Evolutionary conservation across 2,888 invertebrate genomes (phyloP), one percentile per base, ranked within the genome.

Genomic region (Ditula angustiorana): DNA sequence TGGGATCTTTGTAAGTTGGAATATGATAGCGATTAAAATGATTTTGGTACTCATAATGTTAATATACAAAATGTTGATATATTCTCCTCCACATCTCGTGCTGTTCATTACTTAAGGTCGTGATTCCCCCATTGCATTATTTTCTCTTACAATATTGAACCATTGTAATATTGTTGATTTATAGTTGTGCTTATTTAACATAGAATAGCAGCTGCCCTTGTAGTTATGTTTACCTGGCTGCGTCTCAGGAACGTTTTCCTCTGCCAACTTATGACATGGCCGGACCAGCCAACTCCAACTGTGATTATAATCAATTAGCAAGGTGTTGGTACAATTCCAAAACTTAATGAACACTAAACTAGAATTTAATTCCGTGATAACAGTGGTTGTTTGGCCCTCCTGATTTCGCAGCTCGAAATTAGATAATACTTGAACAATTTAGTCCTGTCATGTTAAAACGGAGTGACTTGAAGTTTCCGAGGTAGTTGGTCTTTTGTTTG

Each of bases 301-400:
- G 52, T 46, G 58, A 64, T 53, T 64, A 58, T 53, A 58, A 64
- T 58, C 64, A 64, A 59, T 64, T 64, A 59, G 58, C 37, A 46
- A 28, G 52, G 46, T 41, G 56, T 64, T 64, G 64, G 64, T 64
- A 47, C 50, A 16, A 47, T 28, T 52, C 59, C 64, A 64, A 53
- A 52, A 59, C 19, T 41, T 52, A 33, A 52, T 58, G 19, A 63
- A 63, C 19, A 13, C 33, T 35, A 21, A 41, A 41, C 26, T 23
- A 10, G 13, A 23, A 23, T 10, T 21, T 21, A 19, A 3, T 44
- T 49, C n/a, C 33, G 10, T 16, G 28, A 55, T 37, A 62, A 56
- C 41, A 62, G 35, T 13, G 13, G 26, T 23, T 16, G 23, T 56
- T 41, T 16, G 28, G 4, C 8, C 2, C n/a, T 30, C 7, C 50